Conservation (phyloP, 2,888 invertebrate species). For the Blastobasis adustella region DNA sequence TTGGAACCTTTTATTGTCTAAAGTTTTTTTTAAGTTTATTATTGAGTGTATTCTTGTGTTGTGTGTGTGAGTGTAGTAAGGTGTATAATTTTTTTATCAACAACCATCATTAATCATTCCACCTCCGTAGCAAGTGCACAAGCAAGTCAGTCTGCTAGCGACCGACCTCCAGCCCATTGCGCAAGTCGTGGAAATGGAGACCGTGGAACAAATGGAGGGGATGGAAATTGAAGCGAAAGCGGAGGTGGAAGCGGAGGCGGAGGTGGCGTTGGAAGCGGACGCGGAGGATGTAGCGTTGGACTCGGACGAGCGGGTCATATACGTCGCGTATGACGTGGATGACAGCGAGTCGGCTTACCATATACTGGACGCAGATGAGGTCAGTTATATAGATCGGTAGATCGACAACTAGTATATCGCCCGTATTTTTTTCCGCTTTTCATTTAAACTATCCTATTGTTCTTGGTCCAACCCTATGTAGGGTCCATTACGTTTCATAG, state of each 20-base stretch:
- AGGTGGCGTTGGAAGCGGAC: too few species aligned
- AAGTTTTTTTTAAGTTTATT: too few species aligned
- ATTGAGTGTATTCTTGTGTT: too few species aligned
- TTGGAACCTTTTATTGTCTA: too few species aligned
- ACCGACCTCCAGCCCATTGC: conserved; percentile 13
- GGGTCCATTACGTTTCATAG: too few species aligned
- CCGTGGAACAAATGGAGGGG: too few species aligned
- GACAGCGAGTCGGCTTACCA: conserved; percentile 37
- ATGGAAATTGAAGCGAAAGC: too few species aligned
- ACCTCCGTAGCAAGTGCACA: conserved; percentile 37
- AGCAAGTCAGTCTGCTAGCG: conserved; percentile 51
- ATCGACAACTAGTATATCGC: background rate
- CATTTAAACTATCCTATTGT: too few species aligned
- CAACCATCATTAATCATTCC: background rate
- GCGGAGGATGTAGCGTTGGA: conserved; percentile 10
- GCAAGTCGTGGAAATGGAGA: too few species aligned
- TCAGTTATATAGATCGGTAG: conserved; percentile 10
- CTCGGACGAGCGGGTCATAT: conserved; percentile 50
- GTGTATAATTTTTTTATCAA: background rate
- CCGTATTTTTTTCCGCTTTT: too few species aligned
- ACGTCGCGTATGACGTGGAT: conserved; percentile 58
- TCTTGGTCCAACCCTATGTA: too few species aligned
- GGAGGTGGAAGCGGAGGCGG: too few species aligned
- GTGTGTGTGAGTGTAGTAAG: background rate
- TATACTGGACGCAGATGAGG: conserved; percentile 47